Evolutionary conservation across 2,888 invertebrate genomes (phyloP).

Genomic region (Hyppa rectilinea): DNA sequence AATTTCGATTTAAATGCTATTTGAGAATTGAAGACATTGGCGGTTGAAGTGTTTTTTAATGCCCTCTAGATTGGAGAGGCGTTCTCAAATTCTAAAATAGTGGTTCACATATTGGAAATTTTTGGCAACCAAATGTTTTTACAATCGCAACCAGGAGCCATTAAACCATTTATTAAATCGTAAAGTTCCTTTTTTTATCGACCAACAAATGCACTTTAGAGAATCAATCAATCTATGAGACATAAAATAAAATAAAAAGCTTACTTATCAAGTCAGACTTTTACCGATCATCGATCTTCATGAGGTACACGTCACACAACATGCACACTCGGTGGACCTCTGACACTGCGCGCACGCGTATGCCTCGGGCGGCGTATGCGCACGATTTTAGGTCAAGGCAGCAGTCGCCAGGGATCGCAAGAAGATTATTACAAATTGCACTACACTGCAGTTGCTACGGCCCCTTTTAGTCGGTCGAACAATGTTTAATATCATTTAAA

Average conservation of each 20-base stretch:
- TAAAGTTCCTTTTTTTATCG: slow-evolving; percentile 5
- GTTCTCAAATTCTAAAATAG: neutral
- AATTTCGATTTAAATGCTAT: slow-evolving; percentile 39
- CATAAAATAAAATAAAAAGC: slow-evolving; percentile 49
- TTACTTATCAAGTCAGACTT: slow-evolving; percentile 42
- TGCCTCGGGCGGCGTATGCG: slow-evolving; percentile 70
- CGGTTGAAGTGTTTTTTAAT: neutral
- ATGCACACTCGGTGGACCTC: slow-evolving; percentile 72
- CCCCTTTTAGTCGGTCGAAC: slow-evolving; percentile 58
- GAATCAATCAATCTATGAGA: slow-evolving; percentile 34
- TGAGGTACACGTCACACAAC: slow-evolving; percentile 54
- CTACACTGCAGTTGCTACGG: slow-evolving; percentile 64
- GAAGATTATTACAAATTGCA: slow-evolving; percentile 82
- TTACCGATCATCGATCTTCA: slow-evolving; percentile 62
- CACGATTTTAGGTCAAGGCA: slow-evolving; percentile 89
- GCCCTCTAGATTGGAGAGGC: neutral
- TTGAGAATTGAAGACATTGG: slow-evolving; percentile 35
- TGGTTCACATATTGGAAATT: neutral
- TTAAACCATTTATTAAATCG: neutral
- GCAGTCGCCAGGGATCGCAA: slow-evolving; percentile 80
- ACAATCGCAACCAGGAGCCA: neutral
- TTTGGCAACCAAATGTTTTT: neutral
- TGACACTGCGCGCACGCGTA: slow-evolving; percentile 77
- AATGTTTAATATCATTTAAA: slow-evolving; percentile 65
- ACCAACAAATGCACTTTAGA: slow-evolving; percentile 2